Evolutionary conservation across 2,113 vertebrate genomes (phyloP).

Genomic region (Phaethornis superciliosus): DNA sequence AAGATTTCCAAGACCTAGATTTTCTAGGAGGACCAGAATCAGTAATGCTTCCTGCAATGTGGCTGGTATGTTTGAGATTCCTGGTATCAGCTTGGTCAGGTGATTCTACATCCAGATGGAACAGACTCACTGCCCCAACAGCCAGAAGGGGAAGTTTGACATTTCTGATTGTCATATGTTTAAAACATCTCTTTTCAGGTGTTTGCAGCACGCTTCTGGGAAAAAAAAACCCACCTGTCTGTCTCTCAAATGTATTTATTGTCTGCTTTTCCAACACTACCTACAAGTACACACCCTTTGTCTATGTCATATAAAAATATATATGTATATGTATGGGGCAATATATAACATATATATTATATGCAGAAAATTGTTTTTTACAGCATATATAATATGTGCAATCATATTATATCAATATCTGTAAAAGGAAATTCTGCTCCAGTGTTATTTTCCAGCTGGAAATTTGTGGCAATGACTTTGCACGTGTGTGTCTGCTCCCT

Average conservation of each 20-base stretch:
- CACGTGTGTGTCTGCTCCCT: neutral
- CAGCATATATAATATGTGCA: slow-evolving; percentile 2
- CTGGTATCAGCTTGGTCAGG: neutral
- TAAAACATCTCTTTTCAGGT: neutral
- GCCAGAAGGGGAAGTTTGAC: neutral
- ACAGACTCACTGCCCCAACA: neutral
- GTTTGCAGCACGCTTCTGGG: neutral
- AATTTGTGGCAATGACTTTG: neutral
- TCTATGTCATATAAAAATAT: neutral
- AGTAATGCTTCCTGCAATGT: fast-evolving
- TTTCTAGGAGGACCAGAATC: neutral
- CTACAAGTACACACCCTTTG: neutral
- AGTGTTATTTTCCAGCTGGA: neutral
- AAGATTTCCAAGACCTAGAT: neutral
- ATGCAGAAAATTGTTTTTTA: neutral
- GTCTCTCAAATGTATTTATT: neutral
- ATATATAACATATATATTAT: neutral
- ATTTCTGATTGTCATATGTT: neutral
- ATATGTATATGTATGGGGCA: neutral
- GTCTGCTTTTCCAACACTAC: neutral
- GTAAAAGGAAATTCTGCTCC: slow-evolving; percentile 3
- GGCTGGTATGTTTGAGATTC: neutral
- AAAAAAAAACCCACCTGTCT: neutral
- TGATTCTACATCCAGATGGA: neutral
- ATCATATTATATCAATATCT: neutral